Percentiles rank a stretch among this genome's conserved stretches.
phyloP scores from a whole-genome alignment of 2,797 vertebrate genomes.

The Manis crassicaudata region DNA sequence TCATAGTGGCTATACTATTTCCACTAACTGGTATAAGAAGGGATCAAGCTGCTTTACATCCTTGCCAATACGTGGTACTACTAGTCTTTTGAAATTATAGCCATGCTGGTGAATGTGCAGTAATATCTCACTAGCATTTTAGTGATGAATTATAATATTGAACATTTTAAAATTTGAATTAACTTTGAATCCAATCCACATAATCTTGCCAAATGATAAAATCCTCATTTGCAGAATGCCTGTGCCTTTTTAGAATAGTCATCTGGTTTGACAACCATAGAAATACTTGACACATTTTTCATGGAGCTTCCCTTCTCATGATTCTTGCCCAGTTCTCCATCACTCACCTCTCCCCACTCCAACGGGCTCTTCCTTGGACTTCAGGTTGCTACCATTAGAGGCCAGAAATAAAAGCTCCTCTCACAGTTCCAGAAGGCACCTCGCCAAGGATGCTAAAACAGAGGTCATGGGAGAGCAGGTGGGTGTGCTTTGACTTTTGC shows the following conservation, averaged over 20 bases:
- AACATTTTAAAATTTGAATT: neutral
- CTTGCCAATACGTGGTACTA: neutral
- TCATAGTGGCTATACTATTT: neutral
- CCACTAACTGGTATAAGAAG: neutral
- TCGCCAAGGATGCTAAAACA: neutral
- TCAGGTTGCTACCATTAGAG: neutral
- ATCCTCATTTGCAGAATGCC: neutral
- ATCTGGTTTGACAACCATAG: neutral
- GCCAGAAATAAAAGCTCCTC: neutral
- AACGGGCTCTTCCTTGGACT: neutral
- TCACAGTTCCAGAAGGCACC: neutral
- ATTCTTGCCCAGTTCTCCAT: too few relatives aligned
- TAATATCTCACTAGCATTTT: neutral
- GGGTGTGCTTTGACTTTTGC: neutral
- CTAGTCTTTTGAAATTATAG: neutral
- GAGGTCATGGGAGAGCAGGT: neutral
- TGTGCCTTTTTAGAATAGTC: neutral
- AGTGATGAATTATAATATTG: neutral
- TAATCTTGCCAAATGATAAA: neutral
- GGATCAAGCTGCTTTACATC: neutral
- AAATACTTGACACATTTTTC: neutral
- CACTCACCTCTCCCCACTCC: rapidly evolving
- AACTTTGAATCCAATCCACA: neutral
- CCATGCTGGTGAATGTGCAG: neutral
- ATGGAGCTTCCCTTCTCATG: neutral